phyloP scores from a whole-genome alignment of 2,888 invertebrate genomes.

The Meandrusa payeni region DNA sequence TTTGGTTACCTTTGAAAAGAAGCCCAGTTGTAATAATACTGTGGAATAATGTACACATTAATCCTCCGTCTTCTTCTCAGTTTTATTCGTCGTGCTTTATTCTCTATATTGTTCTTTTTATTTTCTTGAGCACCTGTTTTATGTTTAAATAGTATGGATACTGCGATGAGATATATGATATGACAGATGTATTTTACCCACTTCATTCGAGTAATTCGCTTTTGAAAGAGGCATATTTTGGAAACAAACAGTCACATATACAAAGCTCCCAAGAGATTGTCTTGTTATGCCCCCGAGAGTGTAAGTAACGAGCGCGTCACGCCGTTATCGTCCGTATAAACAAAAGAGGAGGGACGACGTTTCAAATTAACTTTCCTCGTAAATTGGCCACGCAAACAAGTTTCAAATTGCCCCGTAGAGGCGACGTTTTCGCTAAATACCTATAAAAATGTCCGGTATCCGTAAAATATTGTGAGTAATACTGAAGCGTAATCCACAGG shows the following conservation, averaged over 20 bases:
- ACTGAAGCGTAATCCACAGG: constrained; percentile 35
- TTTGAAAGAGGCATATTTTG: too few relatives aligned
- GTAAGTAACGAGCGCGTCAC: constrained; percentile 6
- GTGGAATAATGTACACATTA: too few relatives aligned
- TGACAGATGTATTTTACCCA: too few relatives aligned
- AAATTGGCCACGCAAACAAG: constrained; percentile 74
- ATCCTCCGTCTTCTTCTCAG: too few relatives aligned
- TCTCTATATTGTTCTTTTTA: too few relatives aligned
- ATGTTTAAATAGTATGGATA: too few relatives aligned
- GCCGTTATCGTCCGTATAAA: constrained; percentile 33
- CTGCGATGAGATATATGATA: too few relatives aligned
- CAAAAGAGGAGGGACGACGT: constrained; percentile 38
- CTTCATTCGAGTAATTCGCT: too few relatives aligned
- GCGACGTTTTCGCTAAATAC: constrained; percentile 79
- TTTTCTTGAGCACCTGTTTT: too few relatives aligned
- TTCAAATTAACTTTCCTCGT: constrained; percentile 50
- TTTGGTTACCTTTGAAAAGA: too few relatives aligned
- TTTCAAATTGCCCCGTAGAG: constrained; percentile 77
- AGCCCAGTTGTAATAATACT: too few relatives aligned
- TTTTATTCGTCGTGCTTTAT: too few relatives aligned
- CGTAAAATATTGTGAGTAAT: constrained; percentile 74
- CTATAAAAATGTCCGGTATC: constrained; percentile 77
- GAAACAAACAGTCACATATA: background rate
- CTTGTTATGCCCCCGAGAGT: background rate
- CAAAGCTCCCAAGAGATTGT: background rate